These are phyloP conservation scores for Minunthozetes semirufus DNA, from an alignment of 2,888 invertebrate genomes.

Conservation along the genomic window DNA sequence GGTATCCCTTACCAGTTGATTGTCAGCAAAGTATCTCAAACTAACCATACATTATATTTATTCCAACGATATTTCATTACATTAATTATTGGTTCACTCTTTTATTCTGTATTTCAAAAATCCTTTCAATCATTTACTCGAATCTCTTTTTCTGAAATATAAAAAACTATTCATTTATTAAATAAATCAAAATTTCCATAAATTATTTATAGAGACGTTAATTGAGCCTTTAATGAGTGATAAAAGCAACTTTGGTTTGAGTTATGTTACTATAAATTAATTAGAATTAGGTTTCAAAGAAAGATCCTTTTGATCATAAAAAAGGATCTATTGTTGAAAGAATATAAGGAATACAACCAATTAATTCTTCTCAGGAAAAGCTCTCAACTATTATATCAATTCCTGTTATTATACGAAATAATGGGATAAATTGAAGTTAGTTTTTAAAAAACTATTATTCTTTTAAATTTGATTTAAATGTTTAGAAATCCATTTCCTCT, in stretches of 20 bases:
- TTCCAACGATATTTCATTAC: background rate
- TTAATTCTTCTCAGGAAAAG: background rate
- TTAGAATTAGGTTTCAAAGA: too few relatives aligned
- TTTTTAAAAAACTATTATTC: background rate
- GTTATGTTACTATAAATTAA: too few relatives aligned
- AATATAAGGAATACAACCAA: too few relatives aligned
- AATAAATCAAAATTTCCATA: too few relatives aligned
- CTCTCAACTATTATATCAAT: background rate
- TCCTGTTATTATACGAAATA: background rate
- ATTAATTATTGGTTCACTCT: background rate
- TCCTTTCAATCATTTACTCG: too few relatives aligned
- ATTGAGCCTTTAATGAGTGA: too few relatives aligned
- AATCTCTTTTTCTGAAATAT: too few relatives aligned
- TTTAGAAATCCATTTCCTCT: background rate
- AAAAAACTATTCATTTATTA: too few relatives aligned
- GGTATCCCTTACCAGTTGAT: background rate
- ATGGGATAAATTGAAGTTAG: background rate
- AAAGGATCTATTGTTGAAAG: too few relatives aligned
- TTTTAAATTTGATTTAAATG: background rate
- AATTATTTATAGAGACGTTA: too few relatives aligned
- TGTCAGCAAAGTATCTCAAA: slow-evolving; percentile 5
- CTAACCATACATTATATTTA: background rate
- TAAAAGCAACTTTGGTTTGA: too few relatives aligned
- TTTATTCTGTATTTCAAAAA: background rate
- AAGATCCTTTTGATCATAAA: too few relatives aligned